phyloP scores from a whole-genome alignment of 1,140 invertebrate genomes.

The Papilio polytes region DNA sequence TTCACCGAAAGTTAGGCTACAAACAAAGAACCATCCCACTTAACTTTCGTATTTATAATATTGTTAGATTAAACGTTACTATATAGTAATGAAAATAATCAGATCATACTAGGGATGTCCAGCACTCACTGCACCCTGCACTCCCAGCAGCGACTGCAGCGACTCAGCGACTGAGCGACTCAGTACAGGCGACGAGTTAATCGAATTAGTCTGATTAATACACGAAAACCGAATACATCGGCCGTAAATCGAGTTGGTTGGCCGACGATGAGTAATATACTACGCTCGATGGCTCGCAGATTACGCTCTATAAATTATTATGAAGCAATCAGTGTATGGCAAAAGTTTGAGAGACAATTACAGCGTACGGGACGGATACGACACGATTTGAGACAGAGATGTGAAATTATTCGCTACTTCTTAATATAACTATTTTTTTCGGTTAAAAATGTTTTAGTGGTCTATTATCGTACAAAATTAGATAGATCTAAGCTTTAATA shows the following conservation, averaged over 20 bases:
- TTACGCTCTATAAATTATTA: slow-evolving; percentile 81
- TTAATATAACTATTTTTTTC: too few species aligned
- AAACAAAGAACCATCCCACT: too few species aligned
- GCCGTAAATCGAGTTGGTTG: slow-evolving; percentile 55
- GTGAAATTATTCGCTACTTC: too few species aligned
- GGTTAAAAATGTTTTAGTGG: too few species aligned
- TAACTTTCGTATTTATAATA: too few species aligned
- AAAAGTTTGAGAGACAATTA: slow-evolving; percentile 63
- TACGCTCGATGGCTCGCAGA: slow-evolving; percentile 72
- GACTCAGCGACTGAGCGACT: background rate
- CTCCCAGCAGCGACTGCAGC: too few species aligned
- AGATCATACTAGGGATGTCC: background rate
- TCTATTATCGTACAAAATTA: too few species aligned
- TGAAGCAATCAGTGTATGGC: slow-evolving; percentile 80
- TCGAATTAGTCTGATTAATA: slow-evolving; percentile 56
- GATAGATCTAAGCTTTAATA: too few species aligned
- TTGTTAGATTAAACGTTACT: background rate
- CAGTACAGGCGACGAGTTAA: background rate
- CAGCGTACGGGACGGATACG: slow-evolving; percentile 44
- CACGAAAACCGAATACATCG: slow-evolving; percentile 52
- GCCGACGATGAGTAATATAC: slow-evolving; percentile 72
- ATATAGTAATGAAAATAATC: background rate
- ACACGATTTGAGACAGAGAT: slow-evolving; percentile 44
- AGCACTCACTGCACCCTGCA: background rate
- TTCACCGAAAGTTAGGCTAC: too few species aligned